Evolutionary conservation across 2,113 vertebrate species (phyloP), one percentile per base, ranked within the genome.

Genomic region (Nothobranchius furzeri): DNA sequence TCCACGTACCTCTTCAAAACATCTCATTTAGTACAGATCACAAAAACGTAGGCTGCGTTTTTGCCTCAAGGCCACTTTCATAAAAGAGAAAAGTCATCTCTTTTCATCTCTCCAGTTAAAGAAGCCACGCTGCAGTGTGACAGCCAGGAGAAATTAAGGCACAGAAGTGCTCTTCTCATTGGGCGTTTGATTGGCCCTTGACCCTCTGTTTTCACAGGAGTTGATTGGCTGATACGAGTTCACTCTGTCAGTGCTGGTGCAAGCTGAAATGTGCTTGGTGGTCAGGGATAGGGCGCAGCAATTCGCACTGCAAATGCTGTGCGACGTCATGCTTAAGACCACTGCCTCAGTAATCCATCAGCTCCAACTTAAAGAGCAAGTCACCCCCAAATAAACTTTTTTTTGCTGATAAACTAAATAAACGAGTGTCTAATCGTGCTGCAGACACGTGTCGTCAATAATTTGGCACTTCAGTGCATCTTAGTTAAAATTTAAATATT

Each of bases 171-270:
- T 51, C 8, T 63, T 61, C 30, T 24, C 2, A 63, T 35, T 8
- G 35, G 80, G 53, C 11, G 0, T 64, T 50, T 79, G 78, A 76
- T 76, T 83, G 71, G 52, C 50, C 73, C 46, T 72, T 66, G 72
- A 77, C 79, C 70, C 24, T 2, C 13, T 63, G 57, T 67, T 73
- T 75, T 58, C 40, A 14, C 37, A 40, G 49, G 8, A 8, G n/a
- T 59, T 83, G 70, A 84, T 68, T 79, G 55, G n/a, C 60, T 85
- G 70, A 84, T 68, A 78, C 54, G 68, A 78, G 66, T 71, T 78
- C 0, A 7, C 59, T 64, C 45, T 68, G 58, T 67, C 50, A 30
- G 2, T n/a, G 40, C 40, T 43, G 15, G 7, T 40, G 17, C 62
- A 66, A 68, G 63, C 42, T 53, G 30, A 74, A 60, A 75, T 80